phyloP scores from a whole-genome alignment of 1,140 invertebrate species.

The Brachionus asplanchnoidis region DNA sequence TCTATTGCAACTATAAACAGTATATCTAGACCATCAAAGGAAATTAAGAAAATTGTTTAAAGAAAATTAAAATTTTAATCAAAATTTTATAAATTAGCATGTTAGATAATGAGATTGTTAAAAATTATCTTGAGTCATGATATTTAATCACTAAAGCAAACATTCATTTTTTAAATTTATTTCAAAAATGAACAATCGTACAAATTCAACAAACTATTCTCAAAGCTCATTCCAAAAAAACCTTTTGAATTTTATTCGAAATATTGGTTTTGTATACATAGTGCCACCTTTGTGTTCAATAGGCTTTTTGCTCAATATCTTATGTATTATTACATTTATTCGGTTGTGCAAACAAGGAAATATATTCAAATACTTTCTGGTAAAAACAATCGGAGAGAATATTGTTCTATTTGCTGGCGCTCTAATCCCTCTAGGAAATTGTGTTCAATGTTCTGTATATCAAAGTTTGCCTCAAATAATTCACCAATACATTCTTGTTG shows the following conservation, averaged over 20 bases:
- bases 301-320: neutral
- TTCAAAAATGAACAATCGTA: neutral
- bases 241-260: neutral
- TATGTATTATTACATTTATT: neutral
- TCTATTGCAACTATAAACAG: too few species aligned
- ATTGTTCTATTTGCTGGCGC: neutral
- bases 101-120: neutral
- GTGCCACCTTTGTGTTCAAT: neutral
- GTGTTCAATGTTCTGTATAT: neutral
- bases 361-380: conserved; percentile 8
- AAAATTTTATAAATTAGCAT: too few species aligned
- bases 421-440: neutral
- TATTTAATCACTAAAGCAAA: neutral
- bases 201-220: neutral
- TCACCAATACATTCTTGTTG: neutral
- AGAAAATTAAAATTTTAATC: too few species aligned
- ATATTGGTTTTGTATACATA: neutral
- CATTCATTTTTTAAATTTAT: neutral
- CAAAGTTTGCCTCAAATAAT: neutral
- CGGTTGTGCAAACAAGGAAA: neutral
- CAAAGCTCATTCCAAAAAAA: neutral
- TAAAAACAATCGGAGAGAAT: neutral
- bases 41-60: too few species aligned
- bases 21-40: too few species aligned
- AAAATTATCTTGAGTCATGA: neutral